phyloP scores from a whole-genome alignment of 1,140 invertebrate species.

The Melanaphis sacchari region DNA sequence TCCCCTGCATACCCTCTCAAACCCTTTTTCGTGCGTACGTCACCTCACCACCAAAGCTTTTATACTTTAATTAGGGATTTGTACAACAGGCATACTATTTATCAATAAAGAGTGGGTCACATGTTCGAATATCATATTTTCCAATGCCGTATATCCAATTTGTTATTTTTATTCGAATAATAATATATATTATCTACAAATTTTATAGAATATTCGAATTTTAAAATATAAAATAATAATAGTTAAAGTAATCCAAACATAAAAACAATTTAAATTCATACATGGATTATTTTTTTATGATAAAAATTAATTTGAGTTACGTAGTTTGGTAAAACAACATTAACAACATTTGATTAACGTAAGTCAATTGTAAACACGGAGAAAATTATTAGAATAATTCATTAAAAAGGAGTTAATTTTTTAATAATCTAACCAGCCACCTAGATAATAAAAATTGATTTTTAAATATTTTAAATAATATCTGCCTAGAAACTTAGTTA shows the following conservation, averaged over 20 bases:
- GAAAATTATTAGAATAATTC: too few species aligned
- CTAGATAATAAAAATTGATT: background rate
- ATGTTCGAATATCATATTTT: background rate
- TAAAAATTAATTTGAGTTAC: background rate
- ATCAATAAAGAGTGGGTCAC: background rate
- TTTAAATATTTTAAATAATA: background rate
- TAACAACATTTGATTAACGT: background rate
- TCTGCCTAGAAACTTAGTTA: too few species aligned
- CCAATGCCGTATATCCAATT: background rate
- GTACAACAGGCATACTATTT: background rate
- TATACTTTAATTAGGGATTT: slow-evolving; percentile 14
- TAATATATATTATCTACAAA: too few species aligned
- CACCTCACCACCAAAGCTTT: background rate
- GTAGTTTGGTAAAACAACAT: too few species aligned
- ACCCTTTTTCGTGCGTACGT: background rate
- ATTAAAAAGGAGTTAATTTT: background rate
- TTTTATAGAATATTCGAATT: background rate
- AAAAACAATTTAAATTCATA: background rate
- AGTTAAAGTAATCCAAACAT: too few species aligned
- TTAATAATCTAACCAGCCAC: background rate
- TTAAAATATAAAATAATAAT: background rate
- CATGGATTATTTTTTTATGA: too few species aligned
- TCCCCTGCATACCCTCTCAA: background rate
- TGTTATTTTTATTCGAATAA: too few species aligned
- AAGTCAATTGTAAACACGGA: background rate